Evolutionary conservation across 2,888 invertebrate genomes (phyloP), one percentile per base, ranked within the genome.

Genomic region (Busseola fusca): DNA sequence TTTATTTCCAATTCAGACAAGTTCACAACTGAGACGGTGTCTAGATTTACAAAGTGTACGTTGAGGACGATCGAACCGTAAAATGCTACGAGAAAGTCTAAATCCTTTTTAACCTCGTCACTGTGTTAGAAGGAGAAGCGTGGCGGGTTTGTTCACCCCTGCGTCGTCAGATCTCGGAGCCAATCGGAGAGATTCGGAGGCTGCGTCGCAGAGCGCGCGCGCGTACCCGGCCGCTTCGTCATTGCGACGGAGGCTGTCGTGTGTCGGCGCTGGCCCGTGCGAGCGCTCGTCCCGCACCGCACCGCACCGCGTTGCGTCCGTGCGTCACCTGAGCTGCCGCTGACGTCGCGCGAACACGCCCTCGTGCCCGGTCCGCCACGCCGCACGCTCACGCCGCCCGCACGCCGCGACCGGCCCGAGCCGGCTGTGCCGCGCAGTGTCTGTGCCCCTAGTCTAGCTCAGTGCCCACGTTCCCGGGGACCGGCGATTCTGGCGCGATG

Each of bases 401-500:
- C 84, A 83, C 81, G 83, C 73, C 80, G 77, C 80, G 68, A 68
- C 73, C 79, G 78, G 83, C 76, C 73, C 82, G 77, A 67, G 73
- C 81, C 76, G 71, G 88, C 81, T 83, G 84, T 75, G 81, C 84
- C 90, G 94, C 94, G 91, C 96, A 97, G 94, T 97, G 96, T 92
- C 93, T 95, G 92, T 96, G 95, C 89, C 94, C 94, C 80, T 91
- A 96, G 93, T 90, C 96, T 96, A 96, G 85, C 96, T 96, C 86
- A 95, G 96, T 93, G 96, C 96, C 96, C 88, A 96, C 95, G 89
- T 91, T 91, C 96, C 96, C 94, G 97, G 97, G 87, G 97, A 96
- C 88, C 98, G 97, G 89, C 98, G 96, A 87, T 97, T 97, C 92
- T 94, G 95, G 95, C 94, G 95, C 94, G 91, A 95, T 95, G 95